These are phyloP conservation scores for Abrostola tripartita DNA, from an alignment of 2,888 invertebrate species.

Conservation along the genomic window DNA sequence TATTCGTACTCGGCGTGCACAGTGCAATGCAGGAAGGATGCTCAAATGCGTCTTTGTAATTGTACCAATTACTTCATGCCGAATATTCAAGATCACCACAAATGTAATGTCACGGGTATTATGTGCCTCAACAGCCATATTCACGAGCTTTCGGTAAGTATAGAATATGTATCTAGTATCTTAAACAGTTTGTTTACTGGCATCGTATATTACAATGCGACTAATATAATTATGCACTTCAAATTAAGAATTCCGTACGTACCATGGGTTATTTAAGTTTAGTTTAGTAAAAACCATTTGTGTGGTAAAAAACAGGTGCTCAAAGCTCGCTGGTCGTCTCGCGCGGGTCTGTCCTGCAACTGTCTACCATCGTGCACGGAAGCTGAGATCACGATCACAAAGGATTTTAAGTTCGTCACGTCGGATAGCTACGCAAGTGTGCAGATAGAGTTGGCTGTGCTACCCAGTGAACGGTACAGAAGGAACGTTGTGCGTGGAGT, in stretches of 20 bases:
- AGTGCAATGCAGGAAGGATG: slow-evolving; percentile 91
- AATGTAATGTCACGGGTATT: slow-evolving; percentile 90
- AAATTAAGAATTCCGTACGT: too few relatives aligned
- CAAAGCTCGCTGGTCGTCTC: slow-evolving; percentile 82
- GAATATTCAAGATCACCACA: slow-evolving; percentile 86
- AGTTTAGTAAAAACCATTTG: too few relatives aligned
- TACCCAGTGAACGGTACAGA: slow-evolving; percentile 92
- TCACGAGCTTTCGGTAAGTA: slow-evolving; percentile 89
- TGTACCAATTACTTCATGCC: slow-evolving; percentile 92
- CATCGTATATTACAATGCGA: too few relatives aligned
- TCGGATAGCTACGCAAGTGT: slow-evolving; percentile 80
- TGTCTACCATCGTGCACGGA: slow-evolving; percentile 93
- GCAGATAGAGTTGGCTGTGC: slow-evolving; percentile 89
- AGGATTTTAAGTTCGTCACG: slow-evolving; percentile 82
- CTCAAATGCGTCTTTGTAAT: slow-evolving; percentile 90
- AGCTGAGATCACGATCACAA: slow-evolving; percentile 90
- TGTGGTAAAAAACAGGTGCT: slow-evolving; percentile 66
- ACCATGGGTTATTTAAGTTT: too few relatives aligned
- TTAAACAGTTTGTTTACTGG: background rate
- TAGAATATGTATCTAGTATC: background rate
- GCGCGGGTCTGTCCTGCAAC: slow-evolving; percentile 90
- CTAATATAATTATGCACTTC: too few relatives aligned
- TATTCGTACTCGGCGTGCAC: slow-evolving; percentile 92
- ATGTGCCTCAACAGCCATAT: slow-evolving; percentile 90
- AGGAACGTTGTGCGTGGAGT: slow-evolving; percentile 92